These are phyloP conservation scores for Aphidius colemani DNA, from an alignment of 2,888 invertebrate species.

Conservation along the genomic window DNA sequence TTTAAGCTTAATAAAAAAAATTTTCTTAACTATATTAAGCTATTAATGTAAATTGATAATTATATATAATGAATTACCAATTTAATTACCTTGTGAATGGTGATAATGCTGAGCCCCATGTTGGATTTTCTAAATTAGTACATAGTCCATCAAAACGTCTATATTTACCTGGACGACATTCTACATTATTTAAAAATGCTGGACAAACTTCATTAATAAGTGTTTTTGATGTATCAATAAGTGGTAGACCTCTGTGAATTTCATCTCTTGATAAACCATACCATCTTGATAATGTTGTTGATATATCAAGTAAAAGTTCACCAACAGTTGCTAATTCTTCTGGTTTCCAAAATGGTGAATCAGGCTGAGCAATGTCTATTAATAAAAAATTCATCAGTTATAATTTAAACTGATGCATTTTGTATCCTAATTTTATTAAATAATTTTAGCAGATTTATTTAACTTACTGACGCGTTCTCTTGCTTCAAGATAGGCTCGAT, in stretches of 20 bases:
- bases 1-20: not conserved
- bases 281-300: conserved; percentile 73
- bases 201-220: conserved; percentile 86
- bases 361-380: conserved; percentile 80
- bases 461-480: conserved; percentile 86
- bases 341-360: conserved; percentile 77
- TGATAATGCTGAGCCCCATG: conserved; percentile 85
- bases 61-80: not conserved
- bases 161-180: conserved; percentile 87
- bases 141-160: conserved; percentile 85
- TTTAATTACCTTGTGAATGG: conserved; percentile 78
- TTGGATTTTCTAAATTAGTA: conserved; percentile 85
- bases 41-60: conserved; percentile 7
- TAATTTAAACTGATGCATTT: not conserved
- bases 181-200: conserved; percentile 83
- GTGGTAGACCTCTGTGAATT: conserved; percentile 83
- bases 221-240: conserved; percentile 87
- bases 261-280: conserved; percentile 85
- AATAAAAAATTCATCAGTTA: conserved; percentile 10
- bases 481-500: conserved; percentile 85
- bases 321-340: conserved; percentile 86
- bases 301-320: conserved; percentile 83
- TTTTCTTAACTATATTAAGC: conserved; percentile 4
- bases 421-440: not conserved
- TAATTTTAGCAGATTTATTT: conserved; percentile 14